Evolutionary conservation across 2,888 invertebrate genomes (phyloP).

Genomic region (Pediacus dermestoides): DNA sequence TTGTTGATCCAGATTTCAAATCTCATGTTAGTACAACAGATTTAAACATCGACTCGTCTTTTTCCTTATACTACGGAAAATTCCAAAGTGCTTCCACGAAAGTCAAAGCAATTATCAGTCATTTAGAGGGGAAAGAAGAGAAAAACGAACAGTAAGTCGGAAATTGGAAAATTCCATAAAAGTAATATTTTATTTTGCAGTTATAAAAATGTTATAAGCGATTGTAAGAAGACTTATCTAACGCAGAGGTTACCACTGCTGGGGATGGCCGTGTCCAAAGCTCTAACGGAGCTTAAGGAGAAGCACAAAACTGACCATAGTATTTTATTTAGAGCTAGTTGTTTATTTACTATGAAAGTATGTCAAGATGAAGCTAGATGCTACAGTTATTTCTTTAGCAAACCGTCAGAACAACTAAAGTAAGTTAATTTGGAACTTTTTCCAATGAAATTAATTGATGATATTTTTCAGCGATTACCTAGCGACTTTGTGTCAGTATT

Average conservation of each 20-base stretch:
- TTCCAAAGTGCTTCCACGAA: constrained; percentile 90
- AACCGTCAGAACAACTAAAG: constrained; percentile 63
- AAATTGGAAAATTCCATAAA: too few relatives aligned
- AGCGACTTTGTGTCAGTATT: constrained; percentile 76
- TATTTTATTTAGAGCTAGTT: constrained; percentile 79
- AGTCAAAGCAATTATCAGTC: constrained; percentile 73
- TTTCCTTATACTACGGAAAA: constrained; percentile 88
- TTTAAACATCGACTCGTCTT: constrained; percentile 60
- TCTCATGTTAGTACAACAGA: constrained; percentile 39
- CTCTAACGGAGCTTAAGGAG: constrained; percentile 62
- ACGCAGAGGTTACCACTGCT: constrained; percentile 64
- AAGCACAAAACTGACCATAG: constrained; percentile 74
- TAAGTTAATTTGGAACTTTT: constrained; percentile 42
- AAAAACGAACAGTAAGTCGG: constrained; percentile 68
- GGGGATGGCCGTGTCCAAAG: constrained; percentile 66
- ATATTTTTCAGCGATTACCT: constrained; percentile 65
- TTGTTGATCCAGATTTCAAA: constrained; percentile 50
- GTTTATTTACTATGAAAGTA: constrained; percentile 86
- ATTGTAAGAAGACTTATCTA: constrained; percentile 82
- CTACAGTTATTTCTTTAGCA: constrained; percentile 85
- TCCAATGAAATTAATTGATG: constrained; percentile 3
- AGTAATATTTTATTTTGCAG: too few relatives aligned
- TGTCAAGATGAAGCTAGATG: constrained; percentile 93
- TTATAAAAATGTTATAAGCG: constrained; percentile 69
- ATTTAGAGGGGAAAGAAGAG: constrained; percentile 75